A percentile compares a stretch with the other conserved stretches of the same genome.
Evolutionary conservation across 2,113 vertebrate genomes (phyloP).

Genomic region (Sorex fumeus): DNA sequence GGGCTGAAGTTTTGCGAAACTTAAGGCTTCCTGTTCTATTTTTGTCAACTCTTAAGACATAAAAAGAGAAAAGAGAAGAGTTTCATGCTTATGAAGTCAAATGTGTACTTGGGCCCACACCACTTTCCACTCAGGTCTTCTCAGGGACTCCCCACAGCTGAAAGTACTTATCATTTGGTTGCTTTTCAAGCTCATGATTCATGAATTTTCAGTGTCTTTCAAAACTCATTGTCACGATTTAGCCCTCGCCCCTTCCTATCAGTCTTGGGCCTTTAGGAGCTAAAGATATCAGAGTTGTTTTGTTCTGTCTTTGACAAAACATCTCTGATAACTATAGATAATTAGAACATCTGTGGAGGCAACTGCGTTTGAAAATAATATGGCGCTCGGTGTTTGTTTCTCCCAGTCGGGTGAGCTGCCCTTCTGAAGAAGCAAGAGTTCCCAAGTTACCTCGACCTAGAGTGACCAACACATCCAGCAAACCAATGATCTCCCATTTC

Average conservation of each 20-base stretch:
- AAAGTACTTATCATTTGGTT: slow-evolving; percentile 3
- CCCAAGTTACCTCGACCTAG: slow-evolving; percentile 2
- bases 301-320: not conserved
- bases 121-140: not conserved
- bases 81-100: slow-evolving; percentile 6
- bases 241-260: not conserved
- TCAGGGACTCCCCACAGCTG: not conserved
- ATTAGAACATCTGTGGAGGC: not conserved
- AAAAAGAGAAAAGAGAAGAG: not conserved
- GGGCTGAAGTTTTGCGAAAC: slow-evolving; percentile 70
- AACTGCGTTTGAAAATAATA: not conserved
- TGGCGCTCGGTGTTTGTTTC: not conserved
- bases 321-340: no score
- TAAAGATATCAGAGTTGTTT: not conserved
- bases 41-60: slow-evolving; percentile 67
- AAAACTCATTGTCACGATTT: not conserved
- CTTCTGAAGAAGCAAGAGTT: slow-evolving; percentile 22
- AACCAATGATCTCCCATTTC: not conserved
- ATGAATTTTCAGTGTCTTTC: slow-evolving; percentile 49
- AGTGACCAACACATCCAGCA: not conserved
- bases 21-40: slow-evolving; percentile 80
- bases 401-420: not conserved
- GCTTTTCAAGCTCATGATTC: slow-evolving; percentile 39
- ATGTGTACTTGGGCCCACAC: not conserved
- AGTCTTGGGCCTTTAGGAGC: not conserved